Evolutionary conservation across 2,113 vertebrate genomes (phyloP).

Genomic region (Chroicocephalus ridibundus): DNA sequence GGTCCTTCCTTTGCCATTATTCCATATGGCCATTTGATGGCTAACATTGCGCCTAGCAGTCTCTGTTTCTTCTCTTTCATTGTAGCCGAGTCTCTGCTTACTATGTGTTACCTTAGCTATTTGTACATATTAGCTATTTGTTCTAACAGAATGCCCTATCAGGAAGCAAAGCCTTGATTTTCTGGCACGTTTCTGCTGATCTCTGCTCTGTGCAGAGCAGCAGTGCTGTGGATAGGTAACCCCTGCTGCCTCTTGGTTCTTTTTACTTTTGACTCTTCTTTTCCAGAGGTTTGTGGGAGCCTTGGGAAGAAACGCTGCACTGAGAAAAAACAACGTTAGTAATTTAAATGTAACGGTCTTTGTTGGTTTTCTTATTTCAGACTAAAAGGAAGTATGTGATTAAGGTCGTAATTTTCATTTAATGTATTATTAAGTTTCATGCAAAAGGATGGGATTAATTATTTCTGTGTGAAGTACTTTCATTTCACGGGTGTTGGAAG

Average conservation of each 20-base stretch:
- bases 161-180: not conserved
- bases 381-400: not conserved
- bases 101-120: not conserved
- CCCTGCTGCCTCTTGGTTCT: not conserved
- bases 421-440: not conserved
- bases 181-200: not conserved
- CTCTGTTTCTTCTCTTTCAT: not conserved
- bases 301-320: not conserved
- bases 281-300: not conserved
- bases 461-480: not conserved
- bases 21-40: not conserved
- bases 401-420: not conserved
- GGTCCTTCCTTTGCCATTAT: not conserved
- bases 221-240: not conserved
- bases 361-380: conserved; percentile 8
- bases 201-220: not conserved
- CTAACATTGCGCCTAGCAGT: not conserved
- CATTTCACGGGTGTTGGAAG: not conserved
- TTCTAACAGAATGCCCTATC: not conserved
- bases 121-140: not conserved
- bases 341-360: not conserved
- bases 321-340: not conserved
- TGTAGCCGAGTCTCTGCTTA: not conserved
- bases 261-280: not conserved
- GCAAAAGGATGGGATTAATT: not conserved